Conservation (phyloP, 2,113 vertebrate genomes). For the cattle (Bos taurus) region ARS-UCD2.0 NC_037334.1:92787001-92787500, state of each 20-base stretch:
- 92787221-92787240: not conserved
- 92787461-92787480: constrained; percentile 78
- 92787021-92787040: not conserved
- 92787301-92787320: constrained; percentile 62
- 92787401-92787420: constrained; percentile 76
- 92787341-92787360: constrained; percentile 62
- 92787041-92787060: not conserved
- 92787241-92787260: constrained; percentile 28
- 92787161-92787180: constrained; percentile 64
- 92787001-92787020: not conserved
- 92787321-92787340: not conserved
- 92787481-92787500: constrained; percentile 74
- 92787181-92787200: not conserved
- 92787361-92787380: constrained; percentile 68
- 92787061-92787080: constrained; percentile 42
- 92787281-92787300: constrained; percentile 69
- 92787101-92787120: constrained; percentile 36
- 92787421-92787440: constrained; percentile 78
- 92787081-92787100: constrained; percentile 38
- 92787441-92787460: constrained; percentile 78
- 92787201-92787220: constrained; percentile 63
- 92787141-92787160: constrained; percentile 62
- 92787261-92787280: constrained; percentile 50
- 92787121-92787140: not conserved
- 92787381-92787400: constrained; percentile 76